phyloP scores from a whole-genome alignment of 2,888 invertebrate genomes.

The Mesochorus sp. region DNA sequence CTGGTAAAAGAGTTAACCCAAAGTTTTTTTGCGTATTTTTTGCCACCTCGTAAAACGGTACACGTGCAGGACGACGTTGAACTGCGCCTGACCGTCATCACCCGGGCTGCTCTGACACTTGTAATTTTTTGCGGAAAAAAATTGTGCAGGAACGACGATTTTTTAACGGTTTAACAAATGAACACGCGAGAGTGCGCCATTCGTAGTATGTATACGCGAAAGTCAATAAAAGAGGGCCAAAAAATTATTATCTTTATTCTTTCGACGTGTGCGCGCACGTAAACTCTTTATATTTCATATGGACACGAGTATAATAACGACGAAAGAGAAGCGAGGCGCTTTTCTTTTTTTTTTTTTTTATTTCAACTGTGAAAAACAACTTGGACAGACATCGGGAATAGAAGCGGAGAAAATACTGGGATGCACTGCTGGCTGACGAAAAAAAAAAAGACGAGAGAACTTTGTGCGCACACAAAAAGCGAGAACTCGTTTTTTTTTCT shows the following conservation, averaged over 20 bases:
- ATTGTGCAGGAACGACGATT: conserved; percentile 48
- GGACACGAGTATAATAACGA: conserved; percentile 32
- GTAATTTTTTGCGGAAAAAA: conserved; percentile 30
- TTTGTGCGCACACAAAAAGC: background rate
- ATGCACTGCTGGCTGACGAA: background rate
- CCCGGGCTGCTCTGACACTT: conserved; percentile 16
- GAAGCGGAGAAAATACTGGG: background rate
- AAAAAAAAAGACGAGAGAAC: conserved; percentile 10
- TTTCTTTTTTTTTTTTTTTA: conserved; percentile 31
- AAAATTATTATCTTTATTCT: background rate
- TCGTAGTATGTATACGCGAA: background rate
- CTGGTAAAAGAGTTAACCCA: conserved; percentile 52
- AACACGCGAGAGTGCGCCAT: conserved; percentile 5
- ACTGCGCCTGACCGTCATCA: conserved; percentile 15
- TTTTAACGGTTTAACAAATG: conserved; percentile 49
- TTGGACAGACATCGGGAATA: background rate
- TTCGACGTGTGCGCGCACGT: background rate
- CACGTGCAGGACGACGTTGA: conserved; percentile 15
- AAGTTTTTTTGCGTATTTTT: conserved; percentile 38
- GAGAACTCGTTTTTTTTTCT: background rate
- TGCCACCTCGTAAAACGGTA: conserved; percentile 11
- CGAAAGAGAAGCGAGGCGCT: conserved; percentile 17
- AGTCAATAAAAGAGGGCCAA: conserved; percentile 20
- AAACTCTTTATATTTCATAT: background rate
- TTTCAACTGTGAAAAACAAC: conserved; percentile 30